Evolutionary conservation across 2,888 invertebrate species (phyloP).

Genomic region (Hyposoter didymator): DNA sequence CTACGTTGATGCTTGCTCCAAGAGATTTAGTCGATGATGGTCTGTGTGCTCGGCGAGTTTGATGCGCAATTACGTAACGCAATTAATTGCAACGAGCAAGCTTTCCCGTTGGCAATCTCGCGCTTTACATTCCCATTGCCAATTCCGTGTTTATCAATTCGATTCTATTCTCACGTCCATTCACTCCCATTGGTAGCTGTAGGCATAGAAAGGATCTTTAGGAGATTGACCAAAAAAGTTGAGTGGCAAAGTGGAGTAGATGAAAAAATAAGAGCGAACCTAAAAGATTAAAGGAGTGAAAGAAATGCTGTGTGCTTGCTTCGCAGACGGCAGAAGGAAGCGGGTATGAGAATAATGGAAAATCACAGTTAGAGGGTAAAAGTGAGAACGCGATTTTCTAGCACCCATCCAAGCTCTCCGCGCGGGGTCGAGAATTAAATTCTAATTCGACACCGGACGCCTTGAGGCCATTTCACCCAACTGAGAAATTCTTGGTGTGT

Average conservation of each 20-base stretch:
- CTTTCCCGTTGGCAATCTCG: background rate
- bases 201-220: background rate
- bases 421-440: conserved; percentile 69
- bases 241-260: background rate
- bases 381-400: conserved; percentile 32
- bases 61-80: conserved; percentile 67
- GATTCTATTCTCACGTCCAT: conserved; percentile 13
- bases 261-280: background rate
- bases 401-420: conserved; percentile 42
- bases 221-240: background rate
- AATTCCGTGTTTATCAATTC: conserved; percentile 39
- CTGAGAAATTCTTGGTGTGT: conserved; percentile 41
- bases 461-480: conserved; percentile 60
- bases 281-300: background rate
- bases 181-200: background rate
- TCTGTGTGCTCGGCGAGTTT: conserved; percentile 65
- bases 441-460: conserved; percentile 71
- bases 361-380: conserved; percentile 32
- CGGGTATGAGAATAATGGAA: conserved; percentile 56
- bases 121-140: conserved; percentile 2
- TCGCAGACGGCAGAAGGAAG: background rate
- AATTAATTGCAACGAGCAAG: conserved; percentile 66
- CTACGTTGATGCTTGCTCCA: conserved; percentile 53
- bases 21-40: conserved; percentile 45
- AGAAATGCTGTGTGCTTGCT: conserved; percentile 39